Evolutionary conservation across 2,113 vertebrate species (phyloP).

Genomic region (Helogale parvula): DNA sequence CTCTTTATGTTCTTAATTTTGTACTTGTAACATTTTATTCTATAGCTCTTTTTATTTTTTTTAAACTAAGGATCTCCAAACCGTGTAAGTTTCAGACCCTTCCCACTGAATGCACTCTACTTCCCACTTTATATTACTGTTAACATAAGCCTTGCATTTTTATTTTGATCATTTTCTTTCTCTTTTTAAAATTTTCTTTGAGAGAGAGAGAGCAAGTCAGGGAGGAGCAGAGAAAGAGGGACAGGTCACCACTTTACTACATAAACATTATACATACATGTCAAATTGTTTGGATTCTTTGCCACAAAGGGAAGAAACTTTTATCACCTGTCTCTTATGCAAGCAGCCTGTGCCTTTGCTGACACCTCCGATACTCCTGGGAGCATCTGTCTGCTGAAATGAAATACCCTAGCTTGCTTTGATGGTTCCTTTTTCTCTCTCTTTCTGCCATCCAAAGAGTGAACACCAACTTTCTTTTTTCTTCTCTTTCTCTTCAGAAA

Average conservation of each 20-base stretch:
- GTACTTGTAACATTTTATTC: not conserved
- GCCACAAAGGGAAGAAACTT: not conserved
- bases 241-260: not conserved
- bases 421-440: not conserved
- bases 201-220: no score
- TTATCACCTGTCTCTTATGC: not conserved
- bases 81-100: not conserved
- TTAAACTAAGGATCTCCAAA: not conserved
- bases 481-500: not conserved
- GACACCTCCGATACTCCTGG: not conserved
- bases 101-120: not conserved
- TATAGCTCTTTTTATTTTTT: not conserved
- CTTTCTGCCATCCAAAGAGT: not conserved
- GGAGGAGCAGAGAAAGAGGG: no score
- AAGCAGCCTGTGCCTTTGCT: no score
- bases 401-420: not conserved
- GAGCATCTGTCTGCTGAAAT: not conserved
- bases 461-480: not conserved
- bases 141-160: not conserved
- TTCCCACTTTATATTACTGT: not conserved
- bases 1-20: not conserved
- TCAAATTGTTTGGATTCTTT: not conserved
- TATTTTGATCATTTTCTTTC: not conserved
- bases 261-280: rapidly evolving
- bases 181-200: no score